phyloP scores from a whole-genome alignment of 2,888 invertebrate species.

The Drosophila anomalata region DNA sequence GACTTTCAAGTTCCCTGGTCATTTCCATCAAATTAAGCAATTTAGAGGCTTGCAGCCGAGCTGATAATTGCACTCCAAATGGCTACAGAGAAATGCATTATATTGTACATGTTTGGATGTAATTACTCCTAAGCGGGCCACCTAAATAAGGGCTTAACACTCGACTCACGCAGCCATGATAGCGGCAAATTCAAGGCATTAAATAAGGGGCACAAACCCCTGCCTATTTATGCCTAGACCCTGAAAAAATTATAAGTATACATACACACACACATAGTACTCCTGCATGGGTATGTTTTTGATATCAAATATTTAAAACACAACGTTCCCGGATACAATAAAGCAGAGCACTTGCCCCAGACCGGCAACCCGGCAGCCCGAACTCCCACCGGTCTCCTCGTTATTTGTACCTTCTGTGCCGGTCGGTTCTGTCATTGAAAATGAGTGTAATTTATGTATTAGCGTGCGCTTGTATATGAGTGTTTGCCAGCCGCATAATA shows the following conservation, averaged over 20 bases:
- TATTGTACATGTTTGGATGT: slow-evolving; percentile 30
- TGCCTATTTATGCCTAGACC: slow-evolving; percentile 26
- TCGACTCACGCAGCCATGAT: slow-evolving; percentile 34
- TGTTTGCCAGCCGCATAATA: slow-evolving; percentile 57
- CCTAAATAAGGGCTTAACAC: slow-evolving; percentile 66
- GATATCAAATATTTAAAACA: slow-evolving; percentile 76
- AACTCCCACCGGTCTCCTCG: slow-evolving; percentile 31
- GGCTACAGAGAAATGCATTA: slow-evolving; percentile 20
- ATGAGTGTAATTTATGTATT: slow-evolving; percentile 77
- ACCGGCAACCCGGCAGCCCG: slow-evolving; percentile 23
- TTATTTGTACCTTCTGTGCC: slow-evolving; percentile 14
- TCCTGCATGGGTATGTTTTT: slow-evolving; percentile 31
- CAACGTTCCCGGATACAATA: slow-evolving; percentile 62
- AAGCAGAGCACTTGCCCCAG: slow-evolving; percentile 64
- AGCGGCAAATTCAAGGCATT: slow-evolving; percentile 16
- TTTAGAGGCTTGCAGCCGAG: slow-evolving; percentile 13
- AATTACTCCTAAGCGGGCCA: slow-evolving; percentile 76
- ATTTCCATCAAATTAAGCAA: slow-evolving; percentile 37
- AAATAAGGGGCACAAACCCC: slow-evolving; percentile 20
- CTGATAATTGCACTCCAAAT: slow-evolving; percentile 14
- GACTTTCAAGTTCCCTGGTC: slow-evolving; percentile 1
- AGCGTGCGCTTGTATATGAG: slow-evolving; percentile 46
- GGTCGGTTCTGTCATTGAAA: slow-evolving; percentile 68
- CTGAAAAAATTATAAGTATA: slow-evolving; percentile 27
- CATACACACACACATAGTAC: slow-evolving; percentile 27